phyloP scores from a whole-genome alignment of 2,113 vertebrate genomes.

The Cyanoderma ruficeps region DNA sequence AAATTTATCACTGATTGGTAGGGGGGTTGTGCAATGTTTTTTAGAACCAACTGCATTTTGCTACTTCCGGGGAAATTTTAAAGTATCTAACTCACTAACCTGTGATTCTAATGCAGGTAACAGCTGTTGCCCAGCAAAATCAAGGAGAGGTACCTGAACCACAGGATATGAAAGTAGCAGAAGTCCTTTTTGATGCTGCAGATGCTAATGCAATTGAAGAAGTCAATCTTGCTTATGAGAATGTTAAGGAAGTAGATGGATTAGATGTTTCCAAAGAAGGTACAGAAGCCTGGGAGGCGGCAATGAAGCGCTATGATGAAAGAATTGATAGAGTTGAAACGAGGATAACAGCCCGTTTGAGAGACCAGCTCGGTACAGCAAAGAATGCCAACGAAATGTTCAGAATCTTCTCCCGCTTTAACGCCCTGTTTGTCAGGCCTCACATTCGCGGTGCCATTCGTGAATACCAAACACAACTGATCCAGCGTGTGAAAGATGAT shows the following conservation, averaged over 20 bases:
- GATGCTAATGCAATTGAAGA: constrained; percentile 98
- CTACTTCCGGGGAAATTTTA: neutral
- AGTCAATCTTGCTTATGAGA: constrained; percentile 97
- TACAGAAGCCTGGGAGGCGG: constrained; percentile 96
- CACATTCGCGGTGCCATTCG: constrained; percentile 97
- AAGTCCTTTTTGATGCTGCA: constrained; percentile 95
- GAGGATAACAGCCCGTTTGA: constrained; percentile 93
- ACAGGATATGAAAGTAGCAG: constrained; percentile 94
- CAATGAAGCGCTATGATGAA: constrained; percentile 97
- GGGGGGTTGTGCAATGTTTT: accelerated
- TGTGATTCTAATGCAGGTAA: constrained; percentile 78
- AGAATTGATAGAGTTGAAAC: constrained; percentile 97
- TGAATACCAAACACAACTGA: constrained; percentile 96
- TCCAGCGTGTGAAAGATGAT: constrained; percentile 97
- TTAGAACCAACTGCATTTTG: neutral
- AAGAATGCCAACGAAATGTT: constrained; percentile 99
- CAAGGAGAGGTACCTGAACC: constrained; percentile 92
- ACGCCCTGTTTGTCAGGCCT: constrained; percentile 95
- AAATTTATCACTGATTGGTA: neutral
- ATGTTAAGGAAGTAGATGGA: constrained; percentile 97
- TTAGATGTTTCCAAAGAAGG: constrained; percentile 98
- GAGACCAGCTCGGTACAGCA: constrained; percentile 95
- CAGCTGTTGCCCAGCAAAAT: constrained; percentile 91
- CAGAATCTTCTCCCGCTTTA: constrained; percentile 97
- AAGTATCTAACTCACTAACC: neutral